Percentiles rank a stretch among this genome's conserved stretches.
Evolutionary conservation across 2,113 vertebrate species (phyloP).

Genomic region (Formicarius rufipectus): DNA sequence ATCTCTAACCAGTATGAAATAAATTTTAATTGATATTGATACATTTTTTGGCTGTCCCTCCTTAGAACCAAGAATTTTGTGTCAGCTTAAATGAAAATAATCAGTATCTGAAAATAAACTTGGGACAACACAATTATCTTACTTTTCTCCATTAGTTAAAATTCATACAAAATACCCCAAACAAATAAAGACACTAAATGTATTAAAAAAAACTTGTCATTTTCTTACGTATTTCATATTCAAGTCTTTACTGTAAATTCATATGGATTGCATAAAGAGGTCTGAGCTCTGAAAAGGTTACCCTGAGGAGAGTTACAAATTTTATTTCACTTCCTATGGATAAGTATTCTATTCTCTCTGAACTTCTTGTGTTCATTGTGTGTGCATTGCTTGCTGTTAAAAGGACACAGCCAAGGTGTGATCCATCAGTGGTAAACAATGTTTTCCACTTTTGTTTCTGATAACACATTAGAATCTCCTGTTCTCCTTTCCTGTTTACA

Average conservation of each 20-base stretch:
- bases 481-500: not conserved
- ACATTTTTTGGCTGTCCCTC: conserved; percentile 6
- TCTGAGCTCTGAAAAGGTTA: not conserved
- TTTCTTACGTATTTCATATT: not conserved
- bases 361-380: not conserved
- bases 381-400: not conserved
- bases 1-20: conserved; percentile 44
- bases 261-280: not conserved
- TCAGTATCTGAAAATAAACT: not conserved
- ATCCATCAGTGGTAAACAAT: conserved; percentile 15
- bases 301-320: not conserved
- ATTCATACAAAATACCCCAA: not conserved
- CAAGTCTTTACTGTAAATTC: not conserved
- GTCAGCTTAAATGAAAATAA: not conserved
- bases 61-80: not conserved
- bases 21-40: conserved; percentile 59
- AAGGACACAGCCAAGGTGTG: conserved; percentile 8
- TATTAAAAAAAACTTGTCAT: not conserved
- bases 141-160: not conserved
- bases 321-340: conserved; percentile 19
- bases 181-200: not conserved
- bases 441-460: conserved; percentile 20
- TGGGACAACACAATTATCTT: not conserved
- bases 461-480: not conserved
- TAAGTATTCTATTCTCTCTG: conserved; percentile 18